Conservation (phyloP, 2,113 vertebrate species). For the Acanthochromis polyacanthus region DNA sequence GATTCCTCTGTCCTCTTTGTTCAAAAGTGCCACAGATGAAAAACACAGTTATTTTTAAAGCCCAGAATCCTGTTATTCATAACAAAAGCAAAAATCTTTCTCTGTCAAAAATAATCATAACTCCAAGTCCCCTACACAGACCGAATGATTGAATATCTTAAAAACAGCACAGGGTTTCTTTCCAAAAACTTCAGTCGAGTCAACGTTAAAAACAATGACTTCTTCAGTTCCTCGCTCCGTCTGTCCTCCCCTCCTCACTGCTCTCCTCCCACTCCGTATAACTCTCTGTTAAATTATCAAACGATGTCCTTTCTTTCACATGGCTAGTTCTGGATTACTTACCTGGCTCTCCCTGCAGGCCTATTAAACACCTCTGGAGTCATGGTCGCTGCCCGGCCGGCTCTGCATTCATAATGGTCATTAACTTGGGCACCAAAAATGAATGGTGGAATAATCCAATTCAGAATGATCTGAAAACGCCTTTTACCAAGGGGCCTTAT, state of each 20-base stretch:
- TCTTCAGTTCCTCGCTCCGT: neutral
- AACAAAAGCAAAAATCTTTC: too few relatives aligned
- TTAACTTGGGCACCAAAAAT: conserved; percentile 73
- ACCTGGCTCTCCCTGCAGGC: conserved; percentile 60
- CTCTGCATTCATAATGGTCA: conserved; percentile 78
- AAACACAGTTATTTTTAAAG: too few relatives aligned
- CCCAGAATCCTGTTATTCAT: too few relatives aligned
- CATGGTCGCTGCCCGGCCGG: conserved; percentile 63
- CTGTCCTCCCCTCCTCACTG: neutral
- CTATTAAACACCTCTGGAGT: conserved; percentile 66
- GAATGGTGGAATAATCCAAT: conserved; percentile 81
- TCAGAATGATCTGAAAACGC: conserved; percentile 72
- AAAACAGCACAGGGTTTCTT: too few relatives aligned
- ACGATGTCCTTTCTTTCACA: conserved; percentile 63
- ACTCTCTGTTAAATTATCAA: conserved; percentile 57
- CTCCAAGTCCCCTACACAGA: too few relatives aligned
- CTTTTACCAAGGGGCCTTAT: conserved; percentile 72
- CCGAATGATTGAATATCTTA: too few relatives aligned
- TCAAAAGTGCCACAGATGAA: too few relatives aligned
- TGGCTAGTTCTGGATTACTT: conserved; percentile 63
- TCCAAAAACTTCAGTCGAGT: neutral
- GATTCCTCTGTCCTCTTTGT: too few relatives aligned
- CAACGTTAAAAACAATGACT: conserved; percentile 12
- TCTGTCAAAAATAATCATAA: too few relatives aligned
- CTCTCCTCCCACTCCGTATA: conserved; percentile 38